Conservation (phyloP, 2,797 vertebrate species). For the Bufotes viridis region DNA sequence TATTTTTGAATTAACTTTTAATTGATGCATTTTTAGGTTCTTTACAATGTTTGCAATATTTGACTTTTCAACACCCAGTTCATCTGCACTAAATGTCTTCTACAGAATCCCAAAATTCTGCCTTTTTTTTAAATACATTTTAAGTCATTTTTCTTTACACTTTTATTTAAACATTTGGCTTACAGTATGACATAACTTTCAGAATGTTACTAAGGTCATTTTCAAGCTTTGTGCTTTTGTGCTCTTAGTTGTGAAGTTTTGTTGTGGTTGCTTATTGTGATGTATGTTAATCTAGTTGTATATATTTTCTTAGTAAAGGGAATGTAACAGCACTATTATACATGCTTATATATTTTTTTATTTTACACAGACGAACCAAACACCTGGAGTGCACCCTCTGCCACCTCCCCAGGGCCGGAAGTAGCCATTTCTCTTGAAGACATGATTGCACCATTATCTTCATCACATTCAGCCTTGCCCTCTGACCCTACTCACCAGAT, state of each 20-base stretch:
- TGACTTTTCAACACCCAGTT: not conserved
- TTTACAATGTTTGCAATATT: not conserved
- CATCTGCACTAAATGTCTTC: not conserved
- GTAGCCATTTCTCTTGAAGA: conserved; percentile 89
- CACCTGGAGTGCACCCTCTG: conserved; percentile 92
- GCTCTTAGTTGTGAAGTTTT: not conserved
- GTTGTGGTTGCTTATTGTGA: not conserved
- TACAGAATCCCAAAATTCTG: not conserved
- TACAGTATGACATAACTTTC: not conserved
- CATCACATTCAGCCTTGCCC: conserved; percentile 90
- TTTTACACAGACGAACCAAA: conserved; percentile 87
- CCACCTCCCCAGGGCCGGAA: conserved; percentile 97
- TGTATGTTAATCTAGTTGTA: not conserved
- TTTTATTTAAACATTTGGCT: not conserved
- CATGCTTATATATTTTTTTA: conserved; percentile 60
- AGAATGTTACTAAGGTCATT: not conserved
- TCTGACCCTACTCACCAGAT: conserved; percentile 87
- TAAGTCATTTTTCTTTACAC: not conserved
- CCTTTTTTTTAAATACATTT: not conserved
- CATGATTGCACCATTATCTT: conserved; percentile 88
- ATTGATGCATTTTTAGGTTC: not conserved
- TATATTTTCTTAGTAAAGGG: not conserved
- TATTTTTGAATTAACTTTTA: not conserved
- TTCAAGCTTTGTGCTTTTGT: not conserved
- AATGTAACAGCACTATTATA: not conserved